phyloP scores from a whole-genome alignment of 1,140 invertebrate genomes.

The Dendrolimus punctatus region DNA sequence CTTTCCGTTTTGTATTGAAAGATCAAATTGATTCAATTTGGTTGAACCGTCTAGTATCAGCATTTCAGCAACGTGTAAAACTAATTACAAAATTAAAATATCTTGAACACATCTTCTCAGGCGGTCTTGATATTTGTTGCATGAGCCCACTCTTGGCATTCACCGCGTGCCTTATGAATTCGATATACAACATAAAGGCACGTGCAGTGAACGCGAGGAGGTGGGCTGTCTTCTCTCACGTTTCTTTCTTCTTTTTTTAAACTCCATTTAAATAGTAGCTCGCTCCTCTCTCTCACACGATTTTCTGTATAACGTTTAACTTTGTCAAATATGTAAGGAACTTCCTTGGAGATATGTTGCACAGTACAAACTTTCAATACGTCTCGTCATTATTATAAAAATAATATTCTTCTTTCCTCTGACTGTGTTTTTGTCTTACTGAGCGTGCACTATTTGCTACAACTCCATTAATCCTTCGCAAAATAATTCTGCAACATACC shows the following conservation, averaged over 20 bases:
- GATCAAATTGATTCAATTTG: too few relatives aligned
- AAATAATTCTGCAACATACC: too few relatives aligned
- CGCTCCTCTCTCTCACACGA: background rate
- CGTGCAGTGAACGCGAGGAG: slow-evolving; percentile 81
- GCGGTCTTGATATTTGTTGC: slow-evolving; percentile 11
- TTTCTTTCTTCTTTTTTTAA: slow-evolving; percentile 18
- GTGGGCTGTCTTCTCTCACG: slow-evolving; percentile 36
- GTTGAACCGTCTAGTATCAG: background rate
- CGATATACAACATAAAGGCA: slow-evolving; percentile 84
- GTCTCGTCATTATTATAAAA: too few relatives aligned
- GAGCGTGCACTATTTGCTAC: too few relatives aligned
- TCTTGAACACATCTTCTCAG: background rate
- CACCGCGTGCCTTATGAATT: slow-evolving; percentile 95
- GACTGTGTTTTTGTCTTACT: too few relatives aligned
- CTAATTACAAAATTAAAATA: background rate
- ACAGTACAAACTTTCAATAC: too few relatives aligned
- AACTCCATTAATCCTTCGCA: too few relatives aligned
- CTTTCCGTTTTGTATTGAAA: too few relatives aligned
- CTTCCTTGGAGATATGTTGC: too few relatives aligned
- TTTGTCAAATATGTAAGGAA: too few relatives aligned
- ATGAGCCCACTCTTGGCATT: slow-evolving; percentile 93
- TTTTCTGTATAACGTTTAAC: background rate
- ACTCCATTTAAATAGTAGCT: slow-evolving; percentile 5
- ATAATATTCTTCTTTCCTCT: too few relatives aligned
- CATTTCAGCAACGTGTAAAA: background rate